Base-by-base conservation (phyloP, 2,113 vertebrate genomes). In the Cyprinodon brontotheroides region DNA sequence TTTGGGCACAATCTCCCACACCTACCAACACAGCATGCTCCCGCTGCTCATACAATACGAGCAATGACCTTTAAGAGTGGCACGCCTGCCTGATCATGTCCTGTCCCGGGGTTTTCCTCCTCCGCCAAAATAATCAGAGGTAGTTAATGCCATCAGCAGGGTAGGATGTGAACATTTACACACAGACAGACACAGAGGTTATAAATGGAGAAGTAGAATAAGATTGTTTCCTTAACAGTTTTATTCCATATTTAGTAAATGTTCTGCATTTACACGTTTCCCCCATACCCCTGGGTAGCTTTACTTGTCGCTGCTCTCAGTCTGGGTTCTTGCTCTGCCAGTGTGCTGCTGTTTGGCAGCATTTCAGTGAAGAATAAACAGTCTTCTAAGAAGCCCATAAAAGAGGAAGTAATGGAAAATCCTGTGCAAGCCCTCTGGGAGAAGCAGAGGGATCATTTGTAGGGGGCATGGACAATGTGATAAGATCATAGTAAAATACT, bases 61-160 rank as follows among this genome's bases (percentile, higher is more conserved):
- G 74, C n/a, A 8, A 39, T 87, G 86, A 92, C 85, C 89, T 89
- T 90, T 87, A 70, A 75, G 36, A 89, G 68, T 78, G 79, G 75
- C 83, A 75, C 48, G 72, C 84, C 76, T 82, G 72, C 82, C 77
- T 81, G 76, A 37, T 80, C 53, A 17, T 67, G 66, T 78, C 74
- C 70, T 79, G 50, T 82, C 62, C 61, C 3, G 39, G 72, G 74
- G n/a, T 82, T 86, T 87, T 72, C 85, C 68, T 72, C 87, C 68
- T n/a, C 60, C 75, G 74, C 41, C 53, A 65, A 76, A 13, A 70
- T 36, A 45, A 38, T 74, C 69, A 76, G 77, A 64, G 75, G 70
- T n/a, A 14, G 75, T 63, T 88, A 83, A 88, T 82, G 86, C 81
- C 81, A 86, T 39, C 68, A 66, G 69, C 53, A 78, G 77, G 81